Conservation (phyloP, 1,140 invertebrate species). For the Zaprionus kolodkinae region DNA sequence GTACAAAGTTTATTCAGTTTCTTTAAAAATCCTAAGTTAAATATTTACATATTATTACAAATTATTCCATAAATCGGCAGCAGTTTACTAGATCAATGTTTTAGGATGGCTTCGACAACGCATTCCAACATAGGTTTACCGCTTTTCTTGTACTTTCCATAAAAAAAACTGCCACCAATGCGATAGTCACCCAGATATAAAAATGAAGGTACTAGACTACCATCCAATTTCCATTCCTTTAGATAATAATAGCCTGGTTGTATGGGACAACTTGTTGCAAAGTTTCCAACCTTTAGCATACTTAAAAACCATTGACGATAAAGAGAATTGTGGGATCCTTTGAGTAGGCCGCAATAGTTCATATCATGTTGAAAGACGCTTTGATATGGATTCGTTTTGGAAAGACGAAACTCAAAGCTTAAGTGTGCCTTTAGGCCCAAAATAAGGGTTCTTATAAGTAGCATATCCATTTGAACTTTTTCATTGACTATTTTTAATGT, state of each 20-base stretch:
- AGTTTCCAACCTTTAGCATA: slow-evolving; percentile 63
- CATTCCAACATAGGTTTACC: slow-evolving; percentile 40
- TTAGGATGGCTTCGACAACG: slow-evolving; percentile 44
- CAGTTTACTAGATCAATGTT: neutral
- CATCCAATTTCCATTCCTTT: slow-evolving; percentile 55
- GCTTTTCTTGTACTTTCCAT: slow-evolving; percentile 50
- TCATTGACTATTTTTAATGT: slow-evolving; percentile 45
- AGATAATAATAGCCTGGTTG: slow-evolving; percentile 61
- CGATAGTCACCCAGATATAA: slow-evolving; percentile 73
- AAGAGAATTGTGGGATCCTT: slow-evolving; percentile 48
- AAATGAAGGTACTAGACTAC: slow-evolving; percentile 58
- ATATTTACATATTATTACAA: neutral
- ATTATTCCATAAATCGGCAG: neutral
- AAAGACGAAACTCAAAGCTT: slow-evolving; percentile 63
- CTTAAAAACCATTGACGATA: slow-evolving; percentile 65
- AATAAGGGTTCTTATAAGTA: slow-evolving; percentile 31
- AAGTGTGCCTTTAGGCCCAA: slow-evolving; percentile 57
- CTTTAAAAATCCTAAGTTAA: neutral
- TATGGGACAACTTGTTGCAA: slow-evolving; percentile 68
- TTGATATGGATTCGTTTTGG: slow-evolving; percentile 62
- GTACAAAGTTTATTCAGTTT: no score
- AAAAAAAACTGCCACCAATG: slow-evolving; percentile 50
- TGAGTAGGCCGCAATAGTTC: slow-evolving; percentile 66
- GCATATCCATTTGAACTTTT: slow-evolving; percentile 55
- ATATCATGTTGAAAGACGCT: slow-evolving; percentile 67